Evolutionary conservation across 92 coral and sea anemone genomes (phyloP).

Genomic region (Scolanthus callimorphus): DNA sequence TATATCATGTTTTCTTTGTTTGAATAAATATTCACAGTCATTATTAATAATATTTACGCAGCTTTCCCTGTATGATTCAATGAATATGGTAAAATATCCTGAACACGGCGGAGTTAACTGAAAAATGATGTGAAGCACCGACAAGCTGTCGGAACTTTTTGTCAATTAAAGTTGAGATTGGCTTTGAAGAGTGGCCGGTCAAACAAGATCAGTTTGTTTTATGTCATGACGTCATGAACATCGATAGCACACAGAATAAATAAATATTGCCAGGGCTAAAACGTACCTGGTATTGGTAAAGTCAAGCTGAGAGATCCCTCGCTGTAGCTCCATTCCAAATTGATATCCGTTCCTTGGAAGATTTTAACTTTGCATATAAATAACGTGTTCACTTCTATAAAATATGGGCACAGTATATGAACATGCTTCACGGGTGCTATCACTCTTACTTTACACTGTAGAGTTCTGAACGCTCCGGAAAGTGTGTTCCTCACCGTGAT

Average conservation of each 20-base stretch:
- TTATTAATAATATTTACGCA: too few species aligned
- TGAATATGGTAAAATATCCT: too few species aligned
- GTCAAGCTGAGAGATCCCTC: constrained; percentile 15
- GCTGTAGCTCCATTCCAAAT: constrained; percentile 43
- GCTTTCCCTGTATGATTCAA: too few species aligned
- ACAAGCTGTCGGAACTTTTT: not conserved
- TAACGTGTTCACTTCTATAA: constrained; percentile 26
- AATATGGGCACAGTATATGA: constrained; percentile 38
- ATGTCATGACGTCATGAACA: too few species aligned
- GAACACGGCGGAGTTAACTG: too few species aligned
- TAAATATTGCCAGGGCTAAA: too few species aligned
- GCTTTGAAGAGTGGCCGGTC: too few species aligned
- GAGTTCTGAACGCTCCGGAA: constrained; percentile 12
- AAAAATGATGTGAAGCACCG: not conserved
- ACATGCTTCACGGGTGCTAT: constrained; percentile 37
- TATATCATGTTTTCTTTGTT: too few species aligned
- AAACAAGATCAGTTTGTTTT: too few species aligned
- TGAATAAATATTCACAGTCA: too few species aligned
- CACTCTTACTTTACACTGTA: constrained; percentile 16
- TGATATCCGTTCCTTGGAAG: constrained; percentile 63
- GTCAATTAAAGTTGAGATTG: too few species aligned
- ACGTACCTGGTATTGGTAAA: constrained; percentile 52
- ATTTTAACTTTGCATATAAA: constrained; percentile 50
- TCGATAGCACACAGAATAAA: too few species aligned
- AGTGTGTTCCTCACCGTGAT: constrained; percentile 26